These are phyloP conservation scores for Salvelinus sp. DNA, from an alignment of 2,113 vertebrate species.

Conservation along the genomic window DNA sequence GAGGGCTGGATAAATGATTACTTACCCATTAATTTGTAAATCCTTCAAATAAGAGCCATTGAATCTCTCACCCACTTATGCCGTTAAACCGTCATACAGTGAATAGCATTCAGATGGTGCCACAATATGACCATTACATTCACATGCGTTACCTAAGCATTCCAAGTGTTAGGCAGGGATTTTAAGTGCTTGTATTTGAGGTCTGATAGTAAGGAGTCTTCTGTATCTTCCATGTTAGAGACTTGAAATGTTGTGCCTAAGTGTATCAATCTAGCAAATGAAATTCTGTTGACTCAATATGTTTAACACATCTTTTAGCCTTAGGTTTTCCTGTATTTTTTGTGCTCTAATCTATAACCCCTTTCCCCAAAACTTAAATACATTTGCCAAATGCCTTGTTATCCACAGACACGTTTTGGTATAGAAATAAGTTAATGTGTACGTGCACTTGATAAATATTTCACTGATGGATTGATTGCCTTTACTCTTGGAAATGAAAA, in stretches of 20 bases:
- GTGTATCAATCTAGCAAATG: slow-evolving; percentile 58
- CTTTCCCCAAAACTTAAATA: slow-evolving; percentile 62
- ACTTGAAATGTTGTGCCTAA: slow-evolving; percentile 66
- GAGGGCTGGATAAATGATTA: slow-evolving; percentile 44
- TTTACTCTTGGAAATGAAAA: too few relatives aligned
- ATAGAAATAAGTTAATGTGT: too few relatives aligned
- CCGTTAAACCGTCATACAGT: slow-evolving; percentile 40
- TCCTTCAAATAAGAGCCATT: slow-evolving; percentile 59
- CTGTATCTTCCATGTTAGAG: slow-evolving; percentile 58
- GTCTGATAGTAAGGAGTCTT: slow-evolving; percentile 52
- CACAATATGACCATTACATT: slow-evolving; percentile 44
- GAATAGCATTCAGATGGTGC: slow-evolving; percentile 39
- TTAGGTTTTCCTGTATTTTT: slow-evolving; percentile 27
- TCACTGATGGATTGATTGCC: neutral
- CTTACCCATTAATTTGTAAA: slow-evolving; percentile 13
- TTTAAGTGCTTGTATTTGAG: slow-evolving; percentile 52
- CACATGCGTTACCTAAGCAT: slow-evolving; percentile 65
- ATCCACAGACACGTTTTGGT: neutral
- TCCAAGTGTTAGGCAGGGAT: slow-evolving; percentile 51
- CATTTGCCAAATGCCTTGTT: slow-evolving; percentile 65
- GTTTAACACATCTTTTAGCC: slow-evolving; percentile 64
- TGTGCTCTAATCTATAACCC: slow-evolving; percentile 53
- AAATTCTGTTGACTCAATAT: slow-evolving; percentile 60
- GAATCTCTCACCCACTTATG: slow-evolving; percentile 37
- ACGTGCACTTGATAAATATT: neutral